These are phyloP conservation scores for Paramisgurnus dabryanus DNA, from an alignment of 2,113 vertebrate species.

Conservation along the genomic window DNA sequence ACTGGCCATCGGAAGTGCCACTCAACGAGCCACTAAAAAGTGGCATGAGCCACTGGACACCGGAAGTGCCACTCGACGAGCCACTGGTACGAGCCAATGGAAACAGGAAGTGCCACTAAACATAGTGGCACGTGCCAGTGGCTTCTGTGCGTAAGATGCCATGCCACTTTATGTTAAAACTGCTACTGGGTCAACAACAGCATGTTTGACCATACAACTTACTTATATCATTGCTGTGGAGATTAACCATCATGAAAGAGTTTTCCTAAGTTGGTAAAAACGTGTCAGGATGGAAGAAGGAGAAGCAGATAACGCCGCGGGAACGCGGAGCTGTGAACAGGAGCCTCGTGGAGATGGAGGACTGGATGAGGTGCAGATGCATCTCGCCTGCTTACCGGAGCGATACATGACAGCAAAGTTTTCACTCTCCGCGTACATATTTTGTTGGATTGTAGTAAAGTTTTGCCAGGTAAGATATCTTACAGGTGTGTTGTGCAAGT, in stretches of 20 bases:
- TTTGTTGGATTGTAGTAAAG: conserved; percentile 66
- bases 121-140: too few species aligned
- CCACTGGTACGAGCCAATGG: too few species aligned
- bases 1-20: too few species aligned
- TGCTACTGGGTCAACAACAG: not conserved
- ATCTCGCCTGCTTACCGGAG: conserved; percentile 66
- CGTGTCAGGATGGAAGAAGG: conserved; percentile 14
- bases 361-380: conserved; percentile 54
- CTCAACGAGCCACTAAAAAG: too few species aligned
- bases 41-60: too few species aligned
- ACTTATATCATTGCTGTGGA: not conserved
- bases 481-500: too few species aligned
- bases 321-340: not conserved
- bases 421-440: conserved; percentile 59
- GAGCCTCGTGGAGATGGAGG: not conserved
- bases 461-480: conserved; percentile 71
- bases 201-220: not conserved
- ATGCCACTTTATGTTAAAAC: too few species aligned
- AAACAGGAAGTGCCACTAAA: too few species aligned
- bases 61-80: too few species aligned
- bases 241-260: not conserved
- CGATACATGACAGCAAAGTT: conserved; percentile 64
- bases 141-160: too few species aligned
- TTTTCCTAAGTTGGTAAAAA: not conserved
- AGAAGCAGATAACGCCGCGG: not conserved